Base-by-base conservation (phyloP, 1,140 invertebrate genomes). In the Probaryconus sp. region DNA sequence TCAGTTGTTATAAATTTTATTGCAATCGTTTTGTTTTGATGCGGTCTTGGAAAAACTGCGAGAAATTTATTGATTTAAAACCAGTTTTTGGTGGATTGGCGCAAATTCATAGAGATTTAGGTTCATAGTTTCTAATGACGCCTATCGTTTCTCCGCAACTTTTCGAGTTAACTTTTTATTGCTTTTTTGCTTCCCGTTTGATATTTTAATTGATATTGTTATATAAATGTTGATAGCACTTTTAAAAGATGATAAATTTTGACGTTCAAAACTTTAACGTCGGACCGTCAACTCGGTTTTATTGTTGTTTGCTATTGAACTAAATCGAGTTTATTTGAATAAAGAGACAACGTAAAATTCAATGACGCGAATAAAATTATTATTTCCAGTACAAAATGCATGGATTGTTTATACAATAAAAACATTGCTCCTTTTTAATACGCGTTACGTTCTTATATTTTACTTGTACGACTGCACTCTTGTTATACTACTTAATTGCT, bases 211-310 rank as follows among this genome's bases (percentile, higher is more conserved):
- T 3, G 35, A 1, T n/a, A 18, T 20, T 42, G 17, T 63, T 50
- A 63, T 47, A 63, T 31, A 14, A 42, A 28, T 11, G 10, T n/a
- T 10, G 7, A 11, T 10, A 21, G 53, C 35, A 16, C 51, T 33
- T 37, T 47, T 65, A 47, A 35, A 55, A 35, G 40, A 55, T 47
- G 53, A 55, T 55, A 55, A 37, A 38, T 65, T 53, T 55, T 47
- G 26, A 18, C 9, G 55, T 65, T 47, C n/a, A n/a, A 53, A 33
- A 45, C 37, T 55, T 65, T 55, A 45, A 55, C 20, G 31, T 13
- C 7, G 18, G 5, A 17, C 3, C 42, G 38, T 42, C 14, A 26
- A 40, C 9, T 3, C 13, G 2, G 7, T 63, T 51, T 51, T 50
- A 45, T 64, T 30, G 30, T 7, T 13, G 28, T 9, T 53, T 64